Base-by-base conservation (phyloP, 2,888 invertebrate species). In the Prosopocoilus inquinatus region DNA sequence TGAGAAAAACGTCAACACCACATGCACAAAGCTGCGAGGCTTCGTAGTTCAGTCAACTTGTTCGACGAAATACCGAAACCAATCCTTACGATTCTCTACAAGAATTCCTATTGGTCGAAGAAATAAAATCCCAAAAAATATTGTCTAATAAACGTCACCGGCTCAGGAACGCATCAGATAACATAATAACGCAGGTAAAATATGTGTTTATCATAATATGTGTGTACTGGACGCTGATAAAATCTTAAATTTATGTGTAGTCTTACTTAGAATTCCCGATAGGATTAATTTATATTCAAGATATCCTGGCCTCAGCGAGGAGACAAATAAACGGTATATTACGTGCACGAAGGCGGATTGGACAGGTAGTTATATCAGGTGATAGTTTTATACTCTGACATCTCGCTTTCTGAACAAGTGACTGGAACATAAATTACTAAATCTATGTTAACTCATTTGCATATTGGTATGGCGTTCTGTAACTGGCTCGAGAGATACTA, bases 341-440 rank as follows among this genome's bases (percentile, higher is more conserved):
- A 51, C 36, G 50, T 51, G 44, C 50, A 58, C 61, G 62, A 63
- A 67, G 69, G 67, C 65, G 66, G 64, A 67, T 64, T 69, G 65
- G 70, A 71, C 71, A 71, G 70, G 70, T 70, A 68, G 66, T 72
- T 71, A 72, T 69, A 69, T 72, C 67, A 71, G 71, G 73, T 73
- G 73, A 72, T 72, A 72, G 70, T 73, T 73, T 73, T 72, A 72
- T 72, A 68, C 64, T 67, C 66, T 71, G 72, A 71, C 73, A 65
- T 65, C 64, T 63, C 63, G 64, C 61, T 56, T 61, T 62, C 61
- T 60, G 62, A 60, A 67, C 65, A 65, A 67, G 62, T 59, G 60
- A 55, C 62, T 57, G 63, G 61, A 49, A 59, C 64, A 66, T 69
- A 69, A 69, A 68, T 66, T 64, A 63, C 59, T 57, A 62, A 56